Evolutionary conservation across 2,113 vertebrate genomes (phyloP).

Genomic region (Sebastes schlegelii): DNA sequence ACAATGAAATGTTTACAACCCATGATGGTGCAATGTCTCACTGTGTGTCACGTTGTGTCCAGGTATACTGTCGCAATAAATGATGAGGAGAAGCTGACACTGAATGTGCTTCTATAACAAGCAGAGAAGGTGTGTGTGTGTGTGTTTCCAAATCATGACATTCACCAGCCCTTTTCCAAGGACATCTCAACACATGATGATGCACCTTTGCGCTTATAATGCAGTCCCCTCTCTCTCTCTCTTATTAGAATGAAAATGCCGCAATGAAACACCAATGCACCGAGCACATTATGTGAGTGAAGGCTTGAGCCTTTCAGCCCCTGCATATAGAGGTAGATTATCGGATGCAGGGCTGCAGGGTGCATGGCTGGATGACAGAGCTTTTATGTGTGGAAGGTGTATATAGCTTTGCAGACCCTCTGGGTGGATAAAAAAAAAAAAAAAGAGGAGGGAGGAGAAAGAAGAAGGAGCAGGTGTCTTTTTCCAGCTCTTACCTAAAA

Average conservation of each 20-base stretch:
- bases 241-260: constrained; percentile 52
- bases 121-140: background rate
- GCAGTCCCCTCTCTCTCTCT: background rate
- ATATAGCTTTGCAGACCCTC: constrained; percentile 57
- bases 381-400: constrained; percentile 63
- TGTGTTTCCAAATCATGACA: constrained; percentile 69
- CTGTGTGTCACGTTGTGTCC: constrained; percentile 70
- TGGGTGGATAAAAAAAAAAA: constrained; percentile 34
- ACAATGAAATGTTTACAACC: constrained; percentile 76
- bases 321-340: constrained; percentile 67
- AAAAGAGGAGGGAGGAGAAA: background rate
- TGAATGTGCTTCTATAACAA: too few species aligned
- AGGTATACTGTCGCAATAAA: constrained; percentile 42
- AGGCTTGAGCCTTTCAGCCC: constrained; percentile 15
- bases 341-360: constrained; percentile 53
- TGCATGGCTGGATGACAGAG: constrained; percentile 57
- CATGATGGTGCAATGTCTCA: constrained; percentile 71
- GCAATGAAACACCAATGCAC: constrained; percentile 59
- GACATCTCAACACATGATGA: constrained; percentile 53
- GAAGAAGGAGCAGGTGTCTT: constrained; percentile 77
- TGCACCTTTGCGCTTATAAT: constrained; percentile 40
- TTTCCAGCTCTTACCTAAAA: constrained; percentile 93
- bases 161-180: constrained; percentile 78
- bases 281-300: constrained; percentile 25
- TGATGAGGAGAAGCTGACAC: too few species aligned